phyloP scores from a whole-genome alignment of 2,113 vertebrate genomes.

The Eurystomus gularis region DNA sequence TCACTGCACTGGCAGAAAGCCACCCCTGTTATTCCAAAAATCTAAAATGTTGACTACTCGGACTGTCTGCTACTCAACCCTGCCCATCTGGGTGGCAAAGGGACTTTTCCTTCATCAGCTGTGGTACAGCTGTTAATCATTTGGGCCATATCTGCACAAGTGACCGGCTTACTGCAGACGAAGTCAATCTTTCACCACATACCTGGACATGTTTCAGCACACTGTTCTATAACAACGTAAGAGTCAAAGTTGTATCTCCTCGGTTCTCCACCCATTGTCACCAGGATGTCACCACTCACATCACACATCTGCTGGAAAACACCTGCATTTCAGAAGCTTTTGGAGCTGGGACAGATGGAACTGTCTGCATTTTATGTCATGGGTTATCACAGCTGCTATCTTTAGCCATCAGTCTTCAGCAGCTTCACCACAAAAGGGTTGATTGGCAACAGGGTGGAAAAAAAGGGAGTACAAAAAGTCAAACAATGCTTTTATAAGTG shows the following conservation, averaged over 20 bases:
- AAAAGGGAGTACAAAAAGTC: background rate
- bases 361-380: background rate
- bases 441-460: background rate
- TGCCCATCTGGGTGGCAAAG: background rate
- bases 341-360: background rate
- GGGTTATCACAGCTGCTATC: background rate
- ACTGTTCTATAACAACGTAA: background rate
- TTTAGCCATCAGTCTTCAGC: background rate
- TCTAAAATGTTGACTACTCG: too few relatives aligned
- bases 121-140: background rate
- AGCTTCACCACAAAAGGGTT: background rate
- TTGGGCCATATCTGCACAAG: background rate
- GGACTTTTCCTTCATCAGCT: background rate
- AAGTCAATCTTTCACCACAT: background rate
- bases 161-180: background rate
- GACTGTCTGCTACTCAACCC: background rate
- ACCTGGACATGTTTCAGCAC: background rate
- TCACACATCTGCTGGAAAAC: accelerated
- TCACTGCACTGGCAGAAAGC: background rate
- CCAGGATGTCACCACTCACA: background rate
- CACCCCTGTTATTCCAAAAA: background rate
- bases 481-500: background rate
- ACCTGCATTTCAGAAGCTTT: background rate
- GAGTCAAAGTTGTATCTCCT: background rate
- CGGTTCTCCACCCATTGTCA: background rate